These are phyloP conservation scores for Sorex araneus DNA, from an alignment of 2,113 vertebrate genomes.

Conservation along the genomic window DNA sequence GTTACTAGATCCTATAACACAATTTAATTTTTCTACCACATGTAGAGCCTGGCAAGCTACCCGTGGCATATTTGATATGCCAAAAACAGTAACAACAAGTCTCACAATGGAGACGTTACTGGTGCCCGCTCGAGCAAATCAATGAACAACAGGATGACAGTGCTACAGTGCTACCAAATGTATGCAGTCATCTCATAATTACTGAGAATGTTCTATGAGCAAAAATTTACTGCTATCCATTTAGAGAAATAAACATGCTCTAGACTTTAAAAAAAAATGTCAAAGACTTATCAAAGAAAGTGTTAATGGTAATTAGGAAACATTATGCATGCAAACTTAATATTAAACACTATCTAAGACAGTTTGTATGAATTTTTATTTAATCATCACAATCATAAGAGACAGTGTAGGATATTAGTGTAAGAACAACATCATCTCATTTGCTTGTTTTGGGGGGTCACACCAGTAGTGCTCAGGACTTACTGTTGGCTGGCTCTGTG, in stretches of 20 bases:
- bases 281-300: neutral
- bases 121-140: too few species aligned
- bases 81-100: too few species aligned
- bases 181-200: neutral
- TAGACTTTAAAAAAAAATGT: neutral
- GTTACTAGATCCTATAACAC: neutral
- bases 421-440: neutral
- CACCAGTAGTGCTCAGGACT: too few species aligned
- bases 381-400: neutral
- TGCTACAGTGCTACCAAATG: too few species aligned
- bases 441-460: too few species aligned
- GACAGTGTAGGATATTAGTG: neutral
- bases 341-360: neutral
- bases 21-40: conserved; percentile 41
- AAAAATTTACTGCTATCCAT: neutral
- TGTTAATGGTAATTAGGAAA: neutral
- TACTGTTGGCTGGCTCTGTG: too few species aligned
- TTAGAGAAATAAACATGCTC: neutral
- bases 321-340: conserved; percentile 8
- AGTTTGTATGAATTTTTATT: conserved; percentile 26
- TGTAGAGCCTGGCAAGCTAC: too few species aligned
- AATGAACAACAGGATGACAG: too few species aligned
- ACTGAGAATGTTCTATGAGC: neutral
- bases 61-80: too few species aligned
- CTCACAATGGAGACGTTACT: too few species aligned